Evolutionary conservation across 2,888 invertebrate species (phyloP).

Genomic region (Stegophylla sp.): DNA sequence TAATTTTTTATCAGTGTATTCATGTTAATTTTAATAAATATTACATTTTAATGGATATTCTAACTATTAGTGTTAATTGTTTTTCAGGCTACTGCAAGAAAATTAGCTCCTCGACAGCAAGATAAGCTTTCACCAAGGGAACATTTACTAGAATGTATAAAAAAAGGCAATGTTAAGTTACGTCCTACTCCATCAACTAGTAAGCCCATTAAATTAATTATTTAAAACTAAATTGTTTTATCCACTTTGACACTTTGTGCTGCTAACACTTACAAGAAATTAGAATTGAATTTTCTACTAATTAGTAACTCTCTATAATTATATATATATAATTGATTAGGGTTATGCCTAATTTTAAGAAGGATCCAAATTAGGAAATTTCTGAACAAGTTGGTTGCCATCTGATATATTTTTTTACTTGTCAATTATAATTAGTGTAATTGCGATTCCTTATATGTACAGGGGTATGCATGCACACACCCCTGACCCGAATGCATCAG

Average conservation of each 20-base stretch:
- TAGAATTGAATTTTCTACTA: no score
- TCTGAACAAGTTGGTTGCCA: no score
- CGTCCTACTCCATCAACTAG: conserved; percentile 64
- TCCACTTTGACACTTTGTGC: background rate
- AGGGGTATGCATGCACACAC: no score
- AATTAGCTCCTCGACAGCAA: conserved; percentile 72
- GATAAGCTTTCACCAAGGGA: conserved; percentile 76
- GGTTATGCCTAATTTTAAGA: no score
- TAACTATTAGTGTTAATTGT: conserved; percentile 4
- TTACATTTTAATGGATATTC: background rate
- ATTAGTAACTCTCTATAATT: no score
- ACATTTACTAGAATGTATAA: conserved; percentile 84
- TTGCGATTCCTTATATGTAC: no score
- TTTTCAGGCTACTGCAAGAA: conserved; percentile 80
- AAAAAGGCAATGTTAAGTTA: conserved; percentile 71
- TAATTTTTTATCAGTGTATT: background rate
- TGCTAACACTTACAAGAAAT: background rate
- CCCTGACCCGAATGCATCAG: no score
- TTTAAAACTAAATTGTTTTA: conserved; percentile 3
- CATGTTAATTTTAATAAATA: background rate
- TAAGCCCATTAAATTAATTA: conserved; percentile 48
- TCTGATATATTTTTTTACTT: no score
- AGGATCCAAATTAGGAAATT: no score
- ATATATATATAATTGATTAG: no score
- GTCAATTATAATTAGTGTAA: no score